Base-by-base conservation (phyloP, 2,888 invertebrate genomes). In the Rhingia rostrata region DNA sequence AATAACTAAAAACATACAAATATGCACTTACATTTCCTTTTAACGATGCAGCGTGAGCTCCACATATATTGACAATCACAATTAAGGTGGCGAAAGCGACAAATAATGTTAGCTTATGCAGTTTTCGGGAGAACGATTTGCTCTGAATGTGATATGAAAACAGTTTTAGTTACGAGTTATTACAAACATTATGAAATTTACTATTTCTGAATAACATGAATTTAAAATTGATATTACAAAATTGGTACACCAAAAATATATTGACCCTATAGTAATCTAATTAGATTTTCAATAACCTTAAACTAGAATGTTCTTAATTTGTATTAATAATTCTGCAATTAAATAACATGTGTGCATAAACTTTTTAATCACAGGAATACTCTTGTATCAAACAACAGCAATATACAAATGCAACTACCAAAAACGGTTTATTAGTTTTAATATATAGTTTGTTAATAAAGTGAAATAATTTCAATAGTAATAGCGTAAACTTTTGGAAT, bases 21-120 rank as follows among this genome's bases (percentile, higher is more conserved):
- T 9, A 9, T 4, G 43, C 22, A 84, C 84, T 84, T 84, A 84
- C 81, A 43, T 60, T 74, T 79, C 79, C 79, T 60, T 79, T 74
- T 9, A 45, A 22, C 3, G 84, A 41, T 49, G 84, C 79, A 49
- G 74, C 74, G n/a, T 30, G 58, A 10, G 39, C 70, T 70, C 74
- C 79, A 58, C 64, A 69, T 5, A 22, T 7, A 54, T 82, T 72
- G 43, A 67, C 53, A 61, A 82, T 9, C 54, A 75, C 79, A 84
- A 79, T 41, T 41, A 64, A 70, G 32, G 58, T 41, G 35, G 80
- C 6, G 14, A 70, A 39, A 70, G 74, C 84, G 9, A 80, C 60
- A 61, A 22, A 66, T 37, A 84, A 61, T 39, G 69, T 53, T 47
- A 79, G 64, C 79, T 14, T 58, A 41, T 69, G 54, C n/a, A 58